Evolutionary conservation across 1,140 invertebrate genomes (phyloP).

Genomic region (Drosophila orena): DNA sequence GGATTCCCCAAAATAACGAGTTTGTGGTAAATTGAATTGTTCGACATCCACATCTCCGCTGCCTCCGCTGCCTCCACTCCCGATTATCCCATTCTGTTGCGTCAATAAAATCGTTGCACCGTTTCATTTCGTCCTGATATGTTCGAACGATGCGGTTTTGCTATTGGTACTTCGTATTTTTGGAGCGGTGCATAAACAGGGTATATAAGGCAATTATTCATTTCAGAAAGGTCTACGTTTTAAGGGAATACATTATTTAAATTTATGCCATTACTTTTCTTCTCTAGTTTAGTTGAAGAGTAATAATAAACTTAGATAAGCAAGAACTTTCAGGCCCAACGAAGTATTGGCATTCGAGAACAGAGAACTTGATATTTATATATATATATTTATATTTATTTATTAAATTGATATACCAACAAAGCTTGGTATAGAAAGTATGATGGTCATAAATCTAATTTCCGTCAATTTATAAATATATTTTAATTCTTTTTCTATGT

Average conservation of each 20-base stretch:
- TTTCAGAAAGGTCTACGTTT: too few relatives aligned
- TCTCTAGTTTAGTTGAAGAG: too few relatives aligned
- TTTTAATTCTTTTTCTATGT: neutral
- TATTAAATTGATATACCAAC: slow-evolving; percentile 22
- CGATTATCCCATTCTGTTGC: slow-evolving; percentile 16
- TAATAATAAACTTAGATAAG: too few relatives aligned
- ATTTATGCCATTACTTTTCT: too few relatives aligned
- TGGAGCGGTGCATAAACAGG: neutral
- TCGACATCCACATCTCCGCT: slow-evolving; percentile 37
- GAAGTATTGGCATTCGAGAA: too few relatives aligned
- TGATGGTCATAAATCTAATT: slow-evolving; percentile 36
- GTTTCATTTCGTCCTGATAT: slow-evolving; percentile 22
- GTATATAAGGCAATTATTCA: neutral
- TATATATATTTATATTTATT: too few relatives aligned
- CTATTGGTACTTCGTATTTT: slow-evolving; percentile 9
- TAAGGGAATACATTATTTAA: too few relatives aligned
- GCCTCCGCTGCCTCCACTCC: neutral
- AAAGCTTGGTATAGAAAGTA: slow-evolving; percentile 23
- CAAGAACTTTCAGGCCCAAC: too few relatives aligned
- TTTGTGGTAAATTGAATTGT: slow-evolving; percentile 67
- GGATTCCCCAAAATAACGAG: slow-evolving; percentile 56
- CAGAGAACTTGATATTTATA: too few relatives aligned
- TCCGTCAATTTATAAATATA: slow-evolving; percentile 14
- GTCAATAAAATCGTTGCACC: slow-evolving; percentile 38
- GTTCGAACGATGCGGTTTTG: slow-evolving; percentile 40